phyloP scores from a whole-genome alignment of 37 sponge, comb jelly and placozoan species.

The Bolinopsis microptera region DNA sequence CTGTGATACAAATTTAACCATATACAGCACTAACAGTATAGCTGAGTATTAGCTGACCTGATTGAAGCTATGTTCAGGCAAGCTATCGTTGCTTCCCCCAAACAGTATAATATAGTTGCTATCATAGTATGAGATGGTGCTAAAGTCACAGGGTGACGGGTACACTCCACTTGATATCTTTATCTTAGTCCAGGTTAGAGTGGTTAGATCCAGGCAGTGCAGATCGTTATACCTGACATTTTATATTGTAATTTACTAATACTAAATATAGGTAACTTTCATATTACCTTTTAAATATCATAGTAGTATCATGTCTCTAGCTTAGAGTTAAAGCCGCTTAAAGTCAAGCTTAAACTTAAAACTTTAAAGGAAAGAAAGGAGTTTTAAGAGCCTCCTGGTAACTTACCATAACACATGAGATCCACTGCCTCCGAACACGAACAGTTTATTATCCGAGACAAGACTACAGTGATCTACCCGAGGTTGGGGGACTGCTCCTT shows the following conservation, averaged over 20 bases:
- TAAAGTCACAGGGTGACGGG: constrained; percentile 47
- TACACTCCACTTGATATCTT: constrained; percentile 36
- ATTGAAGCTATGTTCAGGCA: not conserved
- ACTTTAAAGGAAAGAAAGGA: no score
- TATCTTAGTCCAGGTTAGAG: not conserved
- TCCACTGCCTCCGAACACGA: constrained; percentile 56
- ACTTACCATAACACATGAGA: constrained; percentile 34
- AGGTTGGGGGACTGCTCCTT: not conserved
- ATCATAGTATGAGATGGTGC: not conserved
- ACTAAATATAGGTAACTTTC: no score
- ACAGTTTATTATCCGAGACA: not conserved
- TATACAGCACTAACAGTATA: no score
- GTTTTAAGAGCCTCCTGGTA: no score
- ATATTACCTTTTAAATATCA: no score
- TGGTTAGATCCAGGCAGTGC: constrained; percentile 11
- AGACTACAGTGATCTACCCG: constrained; percentile 53
- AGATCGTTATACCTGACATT: constrained; percentile 44
- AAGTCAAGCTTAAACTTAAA: no score
- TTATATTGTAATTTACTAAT: no score
- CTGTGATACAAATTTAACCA: no score
- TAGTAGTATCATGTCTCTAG: no score
- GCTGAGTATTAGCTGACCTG: no score
- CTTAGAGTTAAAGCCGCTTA: no score
- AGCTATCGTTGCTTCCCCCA: constrained; percentile 48
- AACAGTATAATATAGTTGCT: constrained; percentile 12